Base-by-base conservation (phyloP, 2,113 vertebrate genomes). In the Brachionichthys hirsutus region DNA sequence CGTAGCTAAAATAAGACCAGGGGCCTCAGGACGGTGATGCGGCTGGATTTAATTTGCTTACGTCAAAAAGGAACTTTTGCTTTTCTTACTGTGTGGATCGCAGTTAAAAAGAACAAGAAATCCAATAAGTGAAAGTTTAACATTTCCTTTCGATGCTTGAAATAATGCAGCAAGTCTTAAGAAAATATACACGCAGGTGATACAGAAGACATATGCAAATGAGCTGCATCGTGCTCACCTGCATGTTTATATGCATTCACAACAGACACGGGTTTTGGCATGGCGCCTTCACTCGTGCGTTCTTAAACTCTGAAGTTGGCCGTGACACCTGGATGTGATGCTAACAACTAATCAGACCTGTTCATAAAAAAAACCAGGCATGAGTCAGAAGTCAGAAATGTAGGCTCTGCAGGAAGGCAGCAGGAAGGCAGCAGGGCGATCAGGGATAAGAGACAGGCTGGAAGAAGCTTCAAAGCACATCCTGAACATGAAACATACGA, bases 1-100 rank as follows among this genome's bases (percentile, higher is more conserved):
- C 38, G 41, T 40, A 13, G 38, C 75, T 81, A 76, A 83, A 87
- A 81, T 73, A 81, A 69, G 64, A 63, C 40, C 30, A 9, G 24
- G 12, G 57, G 35, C 59, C 55, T 58, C n/a, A 35, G 15, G 62
- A 36, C 16, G 45, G 40, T 40, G 58, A 45, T 11, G 60, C 9
- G 55, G n/a, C 36, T 36, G 20, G 17, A 40, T 45, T 45, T 12
- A 14, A 18, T 52, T 73, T n/a, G 16, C 60, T 66, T 69, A 64
- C 34, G 8, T 30, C 8, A 30, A 30, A 30, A 30, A 30, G 24
- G 5, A 30, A 30, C 5, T 30, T 30, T 2, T 38, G 6, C 3
- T 10, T 38, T 38, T 10, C 12, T 22, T 36, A 35, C 6, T 34
- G 30, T 13, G 24, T 38, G 20, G 22, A 49, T 1, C 1, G 0